Conservation (phyloP, 2,888 invertebrate species). For the Cerastis rubricosa region DNA sequence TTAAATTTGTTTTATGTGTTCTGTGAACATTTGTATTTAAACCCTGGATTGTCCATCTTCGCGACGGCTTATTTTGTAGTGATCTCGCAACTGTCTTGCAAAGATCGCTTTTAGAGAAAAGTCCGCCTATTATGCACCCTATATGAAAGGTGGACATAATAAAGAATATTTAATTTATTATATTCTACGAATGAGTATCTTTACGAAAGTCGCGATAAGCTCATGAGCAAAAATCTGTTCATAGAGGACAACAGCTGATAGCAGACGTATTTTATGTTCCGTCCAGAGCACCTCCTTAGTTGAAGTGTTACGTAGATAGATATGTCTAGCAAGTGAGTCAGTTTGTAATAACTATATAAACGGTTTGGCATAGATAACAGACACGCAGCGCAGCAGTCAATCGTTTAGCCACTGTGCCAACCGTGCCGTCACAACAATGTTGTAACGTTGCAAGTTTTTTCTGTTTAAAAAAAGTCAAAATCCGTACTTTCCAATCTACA, state of each 20-base stretch:
- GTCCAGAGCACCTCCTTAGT: neutral
- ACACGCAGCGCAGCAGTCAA: too few species aligned
- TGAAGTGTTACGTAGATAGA: neutral
- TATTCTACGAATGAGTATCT: neutral
- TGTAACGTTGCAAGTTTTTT: too few species aligned
- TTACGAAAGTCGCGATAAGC: neutral
- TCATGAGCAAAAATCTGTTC: neutral
- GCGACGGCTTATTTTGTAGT: neutral
- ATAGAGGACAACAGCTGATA: neutral
- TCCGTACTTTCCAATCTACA: too few species aligned
- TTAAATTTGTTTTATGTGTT: neutral
- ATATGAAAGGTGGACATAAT: too few species aligned
- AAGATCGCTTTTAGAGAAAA: too few species aligned
- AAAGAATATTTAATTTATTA: too few species aligned
- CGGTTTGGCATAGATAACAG: too few species aligned
- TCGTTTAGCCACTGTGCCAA: too few species aligned
- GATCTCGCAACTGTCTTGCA: too few species aligned
- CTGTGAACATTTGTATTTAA: neutral
- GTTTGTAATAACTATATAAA: neutral
- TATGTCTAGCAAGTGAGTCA: neutral
- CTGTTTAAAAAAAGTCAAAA: too few species aligned
- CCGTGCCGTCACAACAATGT: too few species aligned
- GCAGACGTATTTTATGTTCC: neutral
- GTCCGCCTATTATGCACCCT: too few species aligned
- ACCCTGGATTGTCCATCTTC: neutral